Base-by-base conservation (phyloP, 2,113 vertebrate genomes). In the Etheostoma spectabile region DNA sequence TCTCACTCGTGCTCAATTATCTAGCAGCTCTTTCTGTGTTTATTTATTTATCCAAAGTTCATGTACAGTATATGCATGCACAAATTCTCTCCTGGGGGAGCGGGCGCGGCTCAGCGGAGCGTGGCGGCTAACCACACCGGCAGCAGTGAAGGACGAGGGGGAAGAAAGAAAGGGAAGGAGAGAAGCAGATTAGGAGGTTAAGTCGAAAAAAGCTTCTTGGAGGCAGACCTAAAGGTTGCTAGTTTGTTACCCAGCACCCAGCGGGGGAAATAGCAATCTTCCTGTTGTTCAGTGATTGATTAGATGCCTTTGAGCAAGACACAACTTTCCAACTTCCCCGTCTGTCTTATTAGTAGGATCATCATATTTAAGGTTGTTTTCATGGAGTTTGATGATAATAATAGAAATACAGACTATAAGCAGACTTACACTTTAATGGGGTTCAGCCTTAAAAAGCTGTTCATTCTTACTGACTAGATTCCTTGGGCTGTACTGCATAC, bases 1-100 rank as follows among this genome's bases (percentile, higher is more conserved):
- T 64, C 89, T 91, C 96, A 49, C 72, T 83, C 64, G 74, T 90
- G 96, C 96, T 96, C 97, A 97, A 98, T 99, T 97, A 99, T 97
- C 96, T 96, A 93, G 96, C 95, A 96, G 96, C 96, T 96, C 95
- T 96, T 88, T 96, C 53, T 42, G 87, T 96, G 95, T 96, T 97
- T 97, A 96, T 96, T 97, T 98, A 97, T 97, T 97, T 96, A 96
- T 97, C 95, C 95, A 95, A 96, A 96, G 96, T 97, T 97, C 95
- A 96, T 94, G 93, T 96, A 96, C 93, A 95, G 95, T 96, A 96
- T 95, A 96, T 95, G 93, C 95, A 95, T 94, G 93, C 96, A 95
- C 95, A 95, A 93, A 96, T 96, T 95, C 95, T 90, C 96, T 97
- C 96, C 93, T 81, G 95, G 95, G 93, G 95, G 93, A 93, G 94